Base-by-base conservation (phyloP, 2,888 invertebrate genomes). In the Diplazon laetatorius region DNA sequence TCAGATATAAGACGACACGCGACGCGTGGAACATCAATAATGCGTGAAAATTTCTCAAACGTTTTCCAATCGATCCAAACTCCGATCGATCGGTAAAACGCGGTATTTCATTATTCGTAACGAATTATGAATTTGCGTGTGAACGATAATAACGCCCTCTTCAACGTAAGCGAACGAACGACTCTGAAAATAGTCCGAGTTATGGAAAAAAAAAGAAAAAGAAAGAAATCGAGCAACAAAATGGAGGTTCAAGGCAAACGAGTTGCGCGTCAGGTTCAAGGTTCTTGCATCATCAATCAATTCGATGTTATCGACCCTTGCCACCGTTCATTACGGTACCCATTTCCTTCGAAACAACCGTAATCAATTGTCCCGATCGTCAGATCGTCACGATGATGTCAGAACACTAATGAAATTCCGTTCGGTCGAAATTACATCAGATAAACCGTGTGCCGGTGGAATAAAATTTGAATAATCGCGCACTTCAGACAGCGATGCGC, bases 201-300 rank as follows among this genome's bases (percentile, higher is more conserved):
- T 6, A 50, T 22, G 10, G 39, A 22, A n/a, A 39, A 37, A 50
- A 37, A n/a, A n/a, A n/a, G n/a, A n/a, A n/a, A n/a, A n/a, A n/a
- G n/a, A n/a, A n/a, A n/a, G n/a, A n/a, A 39, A 65, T 37, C 37
- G n/a, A 16, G 20, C 39, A 3, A 9, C 44, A 37, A 46, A 20
- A n/a, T n/a, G 22, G 2, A 9, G 5, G 37, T 50, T 8, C 39
- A 66, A 66, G 66, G 52, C 39, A 30, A 55, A 42, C 66, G 30
- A 35, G 52, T 55, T 39, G 52, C 42, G 39, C 52, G 55, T 5
- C 55, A 66, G 42, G 66, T 52, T 66, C 66, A 55, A 66, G 66
- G 66, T 66, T 35, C 20, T 55, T 12, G 14, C 0, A 6, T 30
- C 30, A 30, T 30, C 30, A 2, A 6, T 6, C 30, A 6, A 30